A percentile compares a stretch with the other conserved stretches of the same genome.
These are phyloP conservation scores for Spheniscus humboldti DNA, from an alignment of 2,797 vertebrate genomes.

Conservation along the genomic window DNA sequence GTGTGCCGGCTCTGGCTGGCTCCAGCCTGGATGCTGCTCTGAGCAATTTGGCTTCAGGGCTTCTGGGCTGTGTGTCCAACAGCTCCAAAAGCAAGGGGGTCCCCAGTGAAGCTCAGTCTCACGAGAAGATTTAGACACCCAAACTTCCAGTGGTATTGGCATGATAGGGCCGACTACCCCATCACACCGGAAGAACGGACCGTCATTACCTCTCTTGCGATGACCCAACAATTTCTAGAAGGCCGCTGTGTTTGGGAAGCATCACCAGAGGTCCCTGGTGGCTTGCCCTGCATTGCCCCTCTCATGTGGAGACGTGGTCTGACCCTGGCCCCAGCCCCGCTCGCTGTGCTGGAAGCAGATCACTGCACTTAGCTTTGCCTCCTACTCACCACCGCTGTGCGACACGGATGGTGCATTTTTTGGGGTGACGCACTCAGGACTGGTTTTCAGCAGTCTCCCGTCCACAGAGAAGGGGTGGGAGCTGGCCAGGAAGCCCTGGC, in stretches of 20 bases:
- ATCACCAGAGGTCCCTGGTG: neutral
- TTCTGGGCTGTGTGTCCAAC: neutral
- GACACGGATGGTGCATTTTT: accelerated
- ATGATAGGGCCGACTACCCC: neutral
- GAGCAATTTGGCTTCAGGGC: neutral
- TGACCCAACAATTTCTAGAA: neutral
- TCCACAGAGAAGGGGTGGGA: neutral
- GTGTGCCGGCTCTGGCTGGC: neutral
- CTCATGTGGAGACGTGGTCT: accelerated
- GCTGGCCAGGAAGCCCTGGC: neutral
- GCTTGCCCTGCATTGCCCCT: neutral
- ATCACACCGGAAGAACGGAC: neutral
- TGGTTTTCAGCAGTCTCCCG: neutral
- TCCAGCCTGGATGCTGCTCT: neutral
- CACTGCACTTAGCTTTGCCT: neutral
- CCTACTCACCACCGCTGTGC: neutral
- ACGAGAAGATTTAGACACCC: neutral
- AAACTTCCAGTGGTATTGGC: neutral
- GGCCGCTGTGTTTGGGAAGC: neutral
- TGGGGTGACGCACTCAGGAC: neutral
- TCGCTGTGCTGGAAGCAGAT: neutral
- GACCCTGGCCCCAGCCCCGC: neutral
- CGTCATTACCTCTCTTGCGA: accelerated
- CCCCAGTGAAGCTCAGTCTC: neutral
- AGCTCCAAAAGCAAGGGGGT: neutral